Base-by-base conservation (phyloP, 2,113 vertebrate species). In the Marmota monax region DNA sequence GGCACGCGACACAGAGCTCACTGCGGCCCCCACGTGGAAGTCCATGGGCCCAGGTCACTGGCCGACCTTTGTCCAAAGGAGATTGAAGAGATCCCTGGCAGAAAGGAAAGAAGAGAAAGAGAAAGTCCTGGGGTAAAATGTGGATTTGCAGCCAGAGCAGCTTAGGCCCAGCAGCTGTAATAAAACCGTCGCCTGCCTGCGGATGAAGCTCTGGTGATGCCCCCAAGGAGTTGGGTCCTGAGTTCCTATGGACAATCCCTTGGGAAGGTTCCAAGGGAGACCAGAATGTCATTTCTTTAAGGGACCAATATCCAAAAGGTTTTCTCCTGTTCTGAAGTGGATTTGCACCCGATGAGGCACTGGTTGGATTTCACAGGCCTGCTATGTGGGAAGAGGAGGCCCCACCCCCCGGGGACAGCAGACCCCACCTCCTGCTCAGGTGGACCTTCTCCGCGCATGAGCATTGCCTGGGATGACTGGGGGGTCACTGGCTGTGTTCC, bases 401-500 rank as follows among this genome's bases (percentile, higher is more conserved):
- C 27, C 9, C 9, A 37, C 23, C 45, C 20, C 63, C 23, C 4
- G 73, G 39, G 25, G 32, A 12, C 17, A 29, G 70, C 23, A 1
- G 0, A 12, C 16, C 29, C 34, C 1, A 4, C 27, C 53, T 48
- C 13, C 22, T 17, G 0, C 13, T 42, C 17, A 23, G 51, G 20
- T n/a, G 77, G 7, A 0, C 39, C 23, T n/a, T 51, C 0, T 11
- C 45, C 51, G 84, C 7, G 6, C 18, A 0, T 0, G 27, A 0
- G 2, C 11, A 0, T 25, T 18, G 42, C 20, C 39, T 56, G 18
- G 39, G 5, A 5, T 8, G 16, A 48, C 2, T 16, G 0, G 7
- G 65, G 4, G 4, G 2, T 29, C 12, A 0, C 45, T 27, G 37
- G 12, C 16, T 0, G 16, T 4, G 8, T 39, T 51, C 39, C 34